Evolutionary conservation across 2,888 invertebrate species (phyloP).

Genomic region (Tetanocera ferruginea): DNA sequence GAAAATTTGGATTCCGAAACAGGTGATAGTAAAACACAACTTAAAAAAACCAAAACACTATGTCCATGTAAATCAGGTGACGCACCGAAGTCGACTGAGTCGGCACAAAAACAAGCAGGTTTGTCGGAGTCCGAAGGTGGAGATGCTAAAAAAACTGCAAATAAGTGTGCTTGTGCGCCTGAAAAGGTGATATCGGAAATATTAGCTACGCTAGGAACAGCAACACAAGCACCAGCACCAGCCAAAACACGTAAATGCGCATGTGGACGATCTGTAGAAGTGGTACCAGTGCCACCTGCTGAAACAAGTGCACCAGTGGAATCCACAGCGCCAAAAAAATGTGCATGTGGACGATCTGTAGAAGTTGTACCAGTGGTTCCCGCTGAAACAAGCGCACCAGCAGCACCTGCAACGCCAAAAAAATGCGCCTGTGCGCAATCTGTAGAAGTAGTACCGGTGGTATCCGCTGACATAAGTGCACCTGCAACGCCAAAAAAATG

Average conservation of each 20-base stretch:
- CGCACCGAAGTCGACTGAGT: neutral
- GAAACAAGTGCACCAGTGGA: no score
- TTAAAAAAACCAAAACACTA: conserved; percentile 2
- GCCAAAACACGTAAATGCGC: no score
- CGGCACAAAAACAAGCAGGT: neutral
- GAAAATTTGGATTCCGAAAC: conserved; percentile 14
- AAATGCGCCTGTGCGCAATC: no score
- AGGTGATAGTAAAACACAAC: conserved; percentile 33
- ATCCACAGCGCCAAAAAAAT: neutral
- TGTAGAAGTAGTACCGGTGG: no score
- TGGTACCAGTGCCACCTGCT: no score
- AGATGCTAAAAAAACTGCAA: neutral
- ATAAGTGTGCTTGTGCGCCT: no score
- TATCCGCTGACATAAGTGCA: no score
- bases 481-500: neutral
- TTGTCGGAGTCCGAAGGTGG: neutral
- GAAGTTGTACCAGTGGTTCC: neutral
- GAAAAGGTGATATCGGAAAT: no score
- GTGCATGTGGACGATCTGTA: neutral
- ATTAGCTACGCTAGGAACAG: no score
- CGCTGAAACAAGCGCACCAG: neutral
- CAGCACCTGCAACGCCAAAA: neutral
- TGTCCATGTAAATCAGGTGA: neutral
- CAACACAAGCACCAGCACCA: no score
- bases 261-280: no score